Conservation (phyloP, 2,888 invertebrate genomes). For the Drosophila incognita region DNA sequence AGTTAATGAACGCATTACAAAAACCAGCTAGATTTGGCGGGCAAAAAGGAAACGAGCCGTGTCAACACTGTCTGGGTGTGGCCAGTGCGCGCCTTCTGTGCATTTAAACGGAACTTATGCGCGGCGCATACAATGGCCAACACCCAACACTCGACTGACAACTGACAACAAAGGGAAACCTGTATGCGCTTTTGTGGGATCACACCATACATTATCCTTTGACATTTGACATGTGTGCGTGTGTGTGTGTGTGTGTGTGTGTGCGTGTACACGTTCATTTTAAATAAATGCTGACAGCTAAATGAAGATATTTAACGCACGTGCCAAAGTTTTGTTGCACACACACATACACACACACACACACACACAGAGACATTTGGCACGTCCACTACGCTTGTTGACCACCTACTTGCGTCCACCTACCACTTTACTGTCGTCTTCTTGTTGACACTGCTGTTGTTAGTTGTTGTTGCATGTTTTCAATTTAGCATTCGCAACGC, state of each 20-base stretch:
- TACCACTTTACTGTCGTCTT: slow-evolving; percentile 4
- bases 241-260: background rate
- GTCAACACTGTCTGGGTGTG: slow-evolving; percentile 39
- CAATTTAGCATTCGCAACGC: slow-evolving; percentile 63
- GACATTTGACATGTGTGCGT: slow-evolving; percentile 10
- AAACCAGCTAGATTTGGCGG: background rate
- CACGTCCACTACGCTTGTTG: slow-evolving; percentile 17
- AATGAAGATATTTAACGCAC: slow-evolving; percentile 77
- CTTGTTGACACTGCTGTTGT: slow-evolving; percentile 47
- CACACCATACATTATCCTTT: slow-evolving; percentile 25
- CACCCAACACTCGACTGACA: background rate
- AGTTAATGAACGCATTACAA: background rate
- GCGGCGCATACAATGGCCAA: slow-evolving; percentile 29
- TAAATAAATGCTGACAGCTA: slow-evolving; percentile 75
- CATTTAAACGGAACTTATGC: slow-evolving; percentile 65
- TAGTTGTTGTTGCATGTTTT: slow-evolving; percentile 22
- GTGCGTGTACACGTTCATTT: slow-evolving; percentile 47
- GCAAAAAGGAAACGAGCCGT: background rate
- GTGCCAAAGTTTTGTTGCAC: slow-evolving; percentile 50
- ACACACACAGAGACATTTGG: slow-evolving; percentile 43
- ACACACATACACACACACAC: background rate
- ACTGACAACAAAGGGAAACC: slow-evolving; percentile 24
- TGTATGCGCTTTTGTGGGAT: slow-evolving; percentile 25
- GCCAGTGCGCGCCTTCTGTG: slow-evolving; percentile 44
- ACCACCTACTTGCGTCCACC: background rate